phyloP scores from a whole-genome alignment of 2,797 vertebrate species.

The Macroramphosus scolopax region DNA sequence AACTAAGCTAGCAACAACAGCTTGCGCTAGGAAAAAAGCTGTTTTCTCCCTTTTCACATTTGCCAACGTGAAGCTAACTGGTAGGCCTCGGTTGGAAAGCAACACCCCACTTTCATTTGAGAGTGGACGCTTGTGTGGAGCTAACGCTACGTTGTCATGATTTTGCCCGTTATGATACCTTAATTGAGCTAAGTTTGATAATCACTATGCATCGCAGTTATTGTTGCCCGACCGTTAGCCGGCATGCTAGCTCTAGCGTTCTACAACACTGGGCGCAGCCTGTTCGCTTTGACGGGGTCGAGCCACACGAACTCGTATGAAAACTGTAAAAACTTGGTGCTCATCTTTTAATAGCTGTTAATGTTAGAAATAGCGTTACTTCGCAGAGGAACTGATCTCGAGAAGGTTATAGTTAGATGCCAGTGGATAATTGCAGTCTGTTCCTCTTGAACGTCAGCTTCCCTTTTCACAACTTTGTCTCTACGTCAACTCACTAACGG shows the following conservation, averaged over 20 bases:
- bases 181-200: conserved; percentile 31
- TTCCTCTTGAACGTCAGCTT: conserved; percentile 14
- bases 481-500: too few species aligned
- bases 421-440: neutral
- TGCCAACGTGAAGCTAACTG: conserved; percentile 36
- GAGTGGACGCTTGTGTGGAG: fast-evolving
- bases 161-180: fast-evolving
- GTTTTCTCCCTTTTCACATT: conserved; percentile 59
- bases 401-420: neutral
- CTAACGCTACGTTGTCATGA: neutral
- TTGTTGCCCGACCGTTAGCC: conserved; percentile 66
- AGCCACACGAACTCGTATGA: neutral
- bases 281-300: conserved; percentile 28
- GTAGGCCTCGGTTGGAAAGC: conserved; percentile 16
- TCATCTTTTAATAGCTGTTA: fast-evolving
- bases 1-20: conserved; percentile 60
- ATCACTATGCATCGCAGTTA: conserved; percentile 50
- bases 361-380: too few species aligned
- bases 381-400: too few species aligned
- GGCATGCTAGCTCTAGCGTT: conserved; percentile 54
- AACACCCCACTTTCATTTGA: neutral
- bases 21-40: conserved; percentile 51
- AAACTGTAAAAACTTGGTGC: neutral
- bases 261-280: conserved; percentile 61
- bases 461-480: conserved; percentile 15